These are phyloP conservation scores for Odobenus rosmarus DNA, from an alignment of 2,113 vertebrate species.

Conservation along the genomic window DNA sequence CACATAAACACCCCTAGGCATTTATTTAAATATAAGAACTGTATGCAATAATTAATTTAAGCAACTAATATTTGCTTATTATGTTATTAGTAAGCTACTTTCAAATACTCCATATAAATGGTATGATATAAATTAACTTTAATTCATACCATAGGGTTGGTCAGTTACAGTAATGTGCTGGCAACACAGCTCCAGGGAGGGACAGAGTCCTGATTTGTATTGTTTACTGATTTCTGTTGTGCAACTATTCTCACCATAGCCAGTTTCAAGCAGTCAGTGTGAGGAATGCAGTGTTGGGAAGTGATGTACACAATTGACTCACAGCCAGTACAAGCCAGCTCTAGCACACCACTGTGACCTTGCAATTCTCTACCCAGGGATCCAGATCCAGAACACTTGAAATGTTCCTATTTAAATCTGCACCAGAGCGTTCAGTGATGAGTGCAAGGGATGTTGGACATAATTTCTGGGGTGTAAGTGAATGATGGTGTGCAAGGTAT, in stretches of 20 bases:
- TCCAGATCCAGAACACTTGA: background rate
- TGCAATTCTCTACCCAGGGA: background rate
- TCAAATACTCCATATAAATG: background rate
- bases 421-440: background rate
- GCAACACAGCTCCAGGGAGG: background rate
- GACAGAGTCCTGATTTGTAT: background rate
- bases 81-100: background rate
- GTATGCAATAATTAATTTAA: background rate
- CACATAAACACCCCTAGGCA: rapidly evolving
- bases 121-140: background rate
- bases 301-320: background rate
- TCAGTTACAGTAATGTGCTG: background rate
- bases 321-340: background rate
- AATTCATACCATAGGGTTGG: background rate
- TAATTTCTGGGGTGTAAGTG: background rate
- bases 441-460: background rate
- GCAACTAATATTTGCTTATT: background rate
- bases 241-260: background rate
- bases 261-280: background rate
- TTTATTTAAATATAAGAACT: background rate
- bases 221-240: background rate
- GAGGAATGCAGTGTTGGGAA: background rate
- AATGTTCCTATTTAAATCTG: background rate
- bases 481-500: background rate
- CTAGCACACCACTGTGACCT: background rate